Percentiles rank a stretch among this genome's conserved stretches.
These are phyloP conservation scores for Phortica variegata DNA, from an alignment of 1,140 invertebrate species.

Conservation along the genomic window DNA sequence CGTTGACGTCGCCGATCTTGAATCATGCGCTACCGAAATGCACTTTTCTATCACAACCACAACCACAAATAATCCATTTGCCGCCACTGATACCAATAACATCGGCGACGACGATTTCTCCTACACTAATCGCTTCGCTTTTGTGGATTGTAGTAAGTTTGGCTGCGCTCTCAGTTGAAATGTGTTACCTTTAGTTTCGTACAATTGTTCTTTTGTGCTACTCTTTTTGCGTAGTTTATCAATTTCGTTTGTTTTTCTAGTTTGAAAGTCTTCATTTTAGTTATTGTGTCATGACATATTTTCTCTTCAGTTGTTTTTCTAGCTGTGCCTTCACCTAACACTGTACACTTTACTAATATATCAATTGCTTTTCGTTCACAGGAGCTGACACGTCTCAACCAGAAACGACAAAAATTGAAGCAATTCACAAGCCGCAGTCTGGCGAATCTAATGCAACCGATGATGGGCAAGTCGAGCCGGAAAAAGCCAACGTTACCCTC, in stretches of 20 bases:
- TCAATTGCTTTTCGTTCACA: background rate
- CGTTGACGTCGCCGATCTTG: background rate
- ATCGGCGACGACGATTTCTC: conserved; percentile 32
- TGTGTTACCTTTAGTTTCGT: background rate
- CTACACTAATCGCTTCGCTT: conserved; percentile 38
- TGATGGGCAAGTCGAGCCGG: conserved; percentile 25
- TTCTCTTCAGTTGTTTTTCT: conserved; percentile 6
- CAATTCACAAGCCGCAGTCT: conserved; percentile 27
- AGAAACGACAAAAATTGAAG: conserved; percentile 39
- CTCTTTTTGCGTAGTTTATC: conserved; percentile 37
- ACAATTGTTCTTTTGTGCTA: background rate
- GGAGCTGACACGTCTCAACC: conserved; percentile 14
- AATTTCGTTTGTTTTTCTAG: conserved; percentile 5
- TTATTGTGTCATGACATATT: conserved; percentile 1
- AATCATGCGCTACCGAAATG: conserved; percentile 20
- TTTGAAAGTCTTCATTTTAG: conserved; percentile 5
- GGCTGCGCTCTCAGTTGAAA: conserved; percentile 38
- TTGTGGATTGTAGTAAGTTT: conserved; percentile 55
- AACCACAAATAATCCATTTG: conserved; percentile 22
- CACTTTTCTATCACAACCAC: conserved; percentile 29
- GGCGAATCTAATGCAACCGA: conserved; percentile 24
- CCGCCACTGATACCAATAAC: conserved; percentile 30
- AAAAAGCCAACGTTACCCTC: background rate
- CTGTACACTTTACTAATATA: conserved; percentile 14
- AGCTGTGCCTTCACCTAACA: conserved; percentile 1